Evolutionary conservation across 2,113 vertebrate species (phyloP).

Genomic region (Cinclus cinclus): DNA sequence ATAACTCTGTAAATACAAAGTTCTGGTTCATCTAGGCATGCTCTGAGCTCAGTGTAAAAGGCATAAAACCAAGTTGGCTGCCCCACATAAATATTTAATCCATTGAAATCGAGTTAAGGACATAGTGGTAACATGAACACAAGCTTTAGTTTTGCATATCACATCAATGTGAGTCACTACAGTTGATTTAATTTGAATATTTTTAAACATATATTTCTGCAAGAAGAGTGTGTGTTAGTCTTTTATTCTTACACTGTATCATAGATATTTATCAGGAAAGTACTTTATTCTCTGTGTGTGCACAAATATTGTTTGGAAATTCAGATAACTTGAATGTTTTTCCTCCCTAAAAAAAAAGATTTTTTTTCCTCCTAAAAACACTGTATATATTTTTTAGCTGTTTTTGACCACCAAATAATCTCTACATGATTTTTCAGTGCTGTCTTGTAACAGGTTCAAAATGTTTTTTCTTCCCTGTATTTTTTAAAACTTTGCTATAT

Average conservation of each 20-base stretch:
- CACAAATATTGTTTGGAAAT: background rate
- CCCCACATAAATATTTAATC: background rate
- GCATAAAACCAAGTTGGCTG: background rate
- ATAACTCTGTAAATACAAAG: background rate
- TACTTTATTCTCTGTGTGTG: background rate
- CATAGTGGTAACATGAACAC: background rate
- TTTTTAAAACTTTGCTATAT: background rate
- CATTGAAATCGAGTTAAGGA: background rate
- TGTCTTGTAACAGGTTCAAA: background rate
- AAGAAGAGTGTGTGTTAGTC: background rate
- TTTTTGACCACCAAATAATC: background rate
- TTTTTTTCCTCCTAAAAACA: background rate
- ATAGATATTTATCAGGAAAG: background rate
- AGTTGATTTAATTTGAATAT: constrained; percentile 7
- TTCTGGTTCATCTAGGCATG: background rate
- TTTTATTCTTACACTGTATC: background rate
- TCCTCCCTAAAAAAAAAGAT: background rate
- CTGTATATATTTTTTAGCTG: background rate
- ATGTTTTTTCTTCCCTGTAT: background rate
- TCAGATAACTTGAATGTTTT: background rate
- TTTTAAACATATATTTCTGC: background rate
- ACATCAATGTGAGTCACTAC: background rate
- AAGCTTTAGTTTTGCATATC: background rate
- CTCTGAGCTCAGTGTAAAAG: background rate
- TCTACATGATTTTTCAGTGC: background rate